Percentiles rank a stretch among this genome's conserved stretches.
These are phyloP conservation scores for Leptopilina myrica DNA, from an alignment of 2,888 invertebrate genomes.

Conservation along the genomic window DNA sequence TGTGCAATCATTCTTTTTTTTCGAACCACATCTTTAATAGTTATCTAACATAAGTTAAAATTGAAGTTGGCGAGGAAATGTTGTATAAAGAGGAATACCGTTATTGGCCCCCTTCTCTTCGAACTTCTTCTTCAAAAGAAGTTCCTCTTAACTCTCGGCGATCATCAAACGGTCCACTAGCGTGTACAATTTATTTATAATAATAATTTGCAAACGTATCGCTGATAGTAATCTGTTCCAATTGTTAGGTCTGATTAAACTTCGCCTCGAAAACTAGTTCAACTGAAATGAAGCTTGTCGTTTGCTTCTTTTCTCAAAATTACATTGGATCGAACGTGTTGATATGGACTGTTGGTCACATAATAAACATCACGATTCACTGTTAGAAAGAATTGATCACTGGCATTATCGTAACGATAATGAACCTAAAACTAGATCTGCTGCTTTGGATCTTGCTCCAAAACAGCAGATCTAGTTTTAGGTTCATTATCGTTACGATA, in stretches of 20 bases:
- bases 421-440: background rate
- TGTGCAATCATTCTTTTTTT: background rate
- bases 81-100: constrained; percentile 55
- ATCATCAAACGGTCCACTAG: background rate
- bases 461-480: no score
- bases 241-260: background rate
- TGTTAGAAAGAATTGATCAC: background rate
- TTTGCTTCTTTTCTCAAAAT: background rate
- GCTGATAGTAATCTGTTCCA: background rate
- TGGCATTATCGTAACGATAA: background rate
- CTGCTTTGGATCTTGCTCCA: no score
- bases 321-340: background rate
- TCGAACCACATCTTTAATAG: no score
- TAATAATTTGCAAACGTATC: background rate
- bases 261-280: background rate
- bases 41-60: constrained; percentile 32
- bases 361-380: background rate
- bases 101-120: constrained; percentile 54
- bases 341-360: constrained; percentile 2
- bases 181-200: constrained; percentile 3
- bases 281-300: background rate
- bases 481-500: no score
- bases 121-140: constrained; percentile 26
- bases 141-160: constrained; percentile 33
- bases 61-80: constrained; percentile 42